Evolutionary conservation across 2,113 vertebrate genomes (phyloP).

Genomic region (Rhinogobius similis): DNA sequence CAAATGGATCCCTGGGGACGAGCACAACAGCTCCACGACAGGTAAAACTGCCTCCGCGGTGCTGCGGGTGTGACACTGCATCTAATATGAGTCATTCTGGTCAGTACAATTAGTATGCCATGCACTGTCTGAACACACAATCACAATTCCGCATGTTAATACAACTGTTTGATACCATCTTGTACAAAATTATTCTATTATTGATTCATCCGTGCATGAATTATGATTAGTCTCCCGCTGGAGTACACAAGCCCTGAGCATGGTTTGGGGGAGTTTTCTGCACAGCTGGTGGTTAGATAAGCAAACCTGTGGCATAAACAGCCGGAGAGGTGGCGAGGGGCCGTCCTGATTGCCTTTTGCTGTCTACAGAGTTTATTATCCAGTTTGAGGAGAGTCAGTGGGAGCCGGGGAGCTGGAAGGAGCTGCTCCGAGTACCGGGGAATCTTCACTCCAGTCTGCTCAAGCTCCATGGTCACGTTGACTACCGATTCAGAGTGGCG

Average conservation of each 20-base stretch:
- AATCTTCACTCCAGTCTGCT: conserved; percentile 76
- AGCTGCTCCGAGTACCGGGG: conserved; percentile 76
- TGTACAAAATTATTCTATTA: conserved; percentile 42
- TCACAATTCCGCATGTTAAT: conserved; percentile 19
- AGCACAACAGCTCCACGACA: conserved; percentile 86
- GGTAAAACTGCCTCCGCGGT: conserved; percentile 73
- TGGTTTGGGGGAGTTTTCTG: conserved; percentile 34
- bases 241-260: conserved; percentile 33
- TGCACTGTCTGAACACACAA: conserved; percentile 2
- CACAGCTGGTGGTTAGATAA: conserved; percentile 55
- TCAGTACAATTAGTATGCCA: conserved; percentile 15
- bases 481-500: conserved; percentile 86
- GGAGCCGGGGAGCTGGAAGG: conserved; percentile 87
- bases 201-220: conserved; percentile 48
- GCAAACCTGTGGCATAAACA: conserved; percentile 39
- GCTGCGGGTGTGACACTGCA: conserved; percentile 9
- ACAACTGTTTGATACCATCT: conserved; percentile 35
- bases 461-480: conserved; percentile 81
- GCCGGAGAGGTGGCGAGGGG: conserved; percentile 9
- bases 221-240: conserved; percentile 40
- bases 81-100: neutral
- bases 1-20: conserved; percentile 86
- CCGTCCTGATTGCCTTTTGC: conserved; percentile 44
- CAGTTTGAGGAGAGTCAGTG: conserved; percentile 87
- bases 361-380: conserved; percentile 86